phyloP scores from a whole-genome alignment of 2,113 vertebrate genomes.

The Oostethus manadensis region DNA sequence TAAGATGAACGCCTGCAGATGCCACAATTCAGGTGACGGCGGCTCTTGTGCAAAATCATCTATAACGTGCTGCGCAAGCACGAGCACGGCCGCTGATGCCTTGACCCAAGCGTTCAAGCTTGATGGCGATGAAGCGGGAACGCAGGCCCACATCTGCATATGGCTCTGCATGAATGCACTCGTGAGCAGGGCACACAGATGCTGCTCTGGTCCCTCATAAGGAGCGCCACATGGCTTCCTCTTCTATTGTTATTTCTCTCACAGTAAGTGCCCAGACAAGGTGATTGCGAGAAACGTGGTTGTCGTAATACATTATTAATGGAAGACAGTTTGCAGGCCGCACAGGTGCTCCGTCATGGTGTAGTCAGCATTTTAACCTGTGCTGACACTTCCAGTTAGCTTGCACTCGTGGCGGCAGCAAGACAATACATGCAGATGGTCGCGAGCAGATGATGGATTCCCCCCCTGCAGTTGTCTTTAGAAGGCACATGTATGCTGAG shows the following conservation, averaged over 20 bases:
- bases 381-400: constrained; percentile 60
- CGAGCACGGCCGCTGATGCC: constrained; percentile 15
- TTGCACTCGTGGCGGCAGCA: constrained; percentile 46
- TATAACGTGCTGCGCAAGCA: constrained; percentile 9
- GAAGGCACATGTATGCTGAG: constrained; percentile 62
- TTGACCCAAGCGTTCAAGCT: constrained; percentile 50
- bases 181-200: constrained; percentile 48
- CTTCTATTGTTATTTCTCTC: constrained; percentile 12
- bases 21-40: constrained; percentile 12
- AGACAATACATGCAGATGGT: constrained; percentile 52
- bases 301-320: constrained; percentile 41
- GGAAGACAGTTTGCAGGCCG: constrained; percentile 18
- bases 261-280: constrained; percentile 39
- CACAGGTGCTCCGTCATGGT: constrained; percentile 57
- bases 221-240: constrained; percentile 25
- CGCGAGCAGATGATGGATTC: constrained; percentile 37
- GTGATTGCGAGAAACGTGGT: constrained; percentile 34
- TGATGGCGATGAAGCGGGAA: constrained; percentile 31
- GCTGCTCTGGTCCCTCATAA: constrained; percentile 39
- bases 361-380: constrained; percentile 64
- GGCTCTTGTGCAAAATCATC: constrained; percentile 8
- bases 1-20: constrained; percentile 16
- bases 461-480: constrained; percentile 54
- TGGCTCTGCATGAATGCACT: constrained; percentile 51
- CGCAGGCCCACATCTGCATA: constrained; percentile 51